Evolutionary conservation across 2,888 invertebrate genomes (phyloP), one percentile per base, ranked within the genome.

Genomic region (Odontocolon sp.): DNA sequence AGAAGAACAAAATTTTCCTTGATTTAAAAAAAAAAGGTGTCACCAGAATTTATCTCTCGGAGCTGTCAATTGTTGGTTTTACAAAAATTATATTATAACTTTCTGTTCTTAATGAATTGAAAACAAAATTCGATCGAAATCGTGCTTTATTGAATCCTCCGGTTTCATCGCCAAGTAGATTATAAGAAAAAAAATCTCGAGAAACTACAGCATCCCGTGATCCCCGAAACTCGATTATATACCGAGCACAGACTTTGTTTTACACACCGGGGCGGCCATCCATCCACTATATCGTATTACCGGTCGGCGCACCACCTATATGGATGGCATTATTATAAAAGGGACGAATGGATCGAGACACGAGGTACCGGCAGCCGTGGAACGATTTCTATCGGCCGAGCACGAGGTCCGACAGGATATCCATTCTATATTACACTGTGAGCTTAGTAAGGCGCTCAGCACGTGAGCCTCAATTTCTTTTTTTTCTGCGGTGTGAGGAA

Each of bases 331-430:
- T 76, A 76, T 76, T 71, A 80, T 82, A 81, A 82, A 79, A 78
- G 81, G 79, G 66, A 80, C 79, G 64, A 73, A 66, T 59, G 72
- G 28, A 47, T 63, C 23, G 68, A 68, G 67, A 68, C 54, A 63
- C 78, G 70, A 67, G 70, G 42, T 71, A 61, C 31, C 36, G 36
- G 9, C 36, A n/a, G 9, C 36, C 36, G 28, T 40, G 72, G 50
- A 71, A 70, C 68, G 78, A 68, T 66, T 71, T 70, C 79, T 71
- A 80, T 73, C 76, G 61, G 66, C 57, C 18, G 54, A 59, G 56
- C 77, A 52, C 54, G 59, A 77, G 76, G 50, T 78, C 75, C 83
- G 82, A 84, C 87, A 86, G 87, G 87, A 87, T 86, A 87, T 87
- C 86, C 85, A 88, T 88, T 87, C 86, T 86, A 86, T 87, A 86